Evolutionary conservation across 2,888 invertebrate genomes (phyloP).

Genomic region (Eupelmus urozonus): DNA sequence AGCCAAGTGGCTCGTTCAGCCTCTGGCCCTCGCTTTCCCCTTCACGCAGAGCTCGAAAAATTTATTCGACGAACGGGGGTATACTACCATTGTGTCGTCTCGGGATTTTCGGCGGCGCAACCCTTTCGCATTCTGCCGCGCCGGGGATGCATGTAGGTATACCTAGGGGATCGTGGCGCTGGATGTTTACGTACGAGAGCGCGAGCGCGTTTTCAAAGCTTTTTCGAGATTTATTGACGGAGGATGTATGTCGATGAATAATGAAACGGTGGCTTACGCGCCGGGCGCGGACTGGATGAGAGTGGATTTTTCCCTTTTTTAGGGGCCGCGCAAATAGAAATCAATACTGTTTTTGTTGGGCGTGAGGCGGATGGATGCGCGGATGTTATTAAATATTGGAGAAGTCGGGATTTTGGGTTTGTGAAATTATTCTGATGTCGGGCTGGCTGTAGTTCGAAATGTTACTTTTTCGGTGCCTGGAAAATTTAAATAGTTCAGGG

Average conservation of each 20-base stretch:
- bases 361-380: no score
- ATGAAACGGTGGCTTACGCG: conserved; percentile 27
- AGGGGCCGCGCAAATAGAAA: conserved; percentile 23
- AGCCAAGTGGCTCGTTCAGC: not conserved
- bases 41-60: not conserved
- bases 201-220: not conserved
- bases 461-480: no score
- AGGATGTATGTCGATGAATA: conserved; percentile 34
- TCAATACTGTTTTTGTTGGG: conserved; percentile 23
- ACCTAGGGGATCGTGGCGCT: not conserved
- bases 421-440: no score
- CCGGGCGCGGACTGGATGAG: not conserved
- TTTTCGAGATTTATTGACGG: conserved; percentile 34
- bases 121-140: not conserved
- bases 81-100: not conserved
- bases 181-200: not conserved
- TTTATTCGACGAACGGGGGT: not conserved
- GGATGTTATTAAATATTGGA: no score
- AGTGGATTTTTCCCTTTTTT: not conserved
- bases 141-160: not conserved
- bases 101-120: not conserved
- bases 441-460: no score
- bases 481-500: no score
- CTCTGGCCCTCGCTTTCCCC: not conserved
- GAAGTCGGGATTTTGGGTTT: no score